Percentiles rank a stretch among this genome's conserved stretches.
Conservation (phyloP, 1,140 invertebrate species). For the Metopolophium dirhodum region DNA sequence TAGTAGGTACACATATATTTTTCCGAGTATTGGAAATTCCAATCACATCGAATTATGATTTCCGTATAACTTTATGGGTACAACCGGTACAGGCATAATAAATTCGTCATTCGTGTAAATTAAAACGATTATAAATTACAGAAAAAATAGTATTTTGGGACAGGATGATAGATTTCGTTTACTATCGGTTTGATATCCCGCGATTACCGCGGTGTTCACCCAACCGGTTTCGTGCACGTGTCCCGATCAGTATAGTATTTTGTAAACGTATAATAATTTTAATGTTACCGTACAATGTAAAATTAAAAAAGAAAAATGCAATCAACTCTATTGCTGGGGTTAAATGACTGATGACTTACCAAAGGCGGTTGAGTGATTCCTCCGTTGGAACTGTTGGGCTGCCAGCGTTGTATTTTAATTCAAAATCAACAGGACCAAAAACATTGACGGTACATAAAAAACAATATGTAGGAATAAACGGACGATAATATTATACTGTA, state of each 20-base stretch:
- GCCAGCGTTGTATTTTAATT: conserved; percentile 26
- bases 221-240: conserved; percentile 27
- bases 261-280: neutral
- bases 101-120: neutral
- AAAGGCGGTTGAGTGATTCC: neutral
- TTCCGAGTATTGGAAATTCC: neutral
- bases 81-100: neutral
- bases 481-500: neutral
- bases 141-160: neutral
- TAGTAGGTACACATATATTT: neutral
- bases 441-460: conserved; percentile 17
- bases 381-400: neutral
- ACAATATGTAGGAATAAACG: neutral
- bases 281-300: too few relatives aligned
- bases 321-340: neutral
- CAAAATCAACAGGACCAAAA: neutral
- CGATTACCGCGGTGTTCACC: too few relatives aligned
- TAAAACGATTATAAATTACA: neutral
- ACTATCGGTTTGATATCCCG: neutral
- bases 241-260: neutral
- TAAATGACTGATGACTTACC: neutral
- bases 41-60: neutral
- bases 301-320: neutral
- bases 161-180: neutral
- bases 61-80: neutral